Conservation (phyloP, 2,113 vertebrate species). For the Pterophyllum scalare region DNA sequence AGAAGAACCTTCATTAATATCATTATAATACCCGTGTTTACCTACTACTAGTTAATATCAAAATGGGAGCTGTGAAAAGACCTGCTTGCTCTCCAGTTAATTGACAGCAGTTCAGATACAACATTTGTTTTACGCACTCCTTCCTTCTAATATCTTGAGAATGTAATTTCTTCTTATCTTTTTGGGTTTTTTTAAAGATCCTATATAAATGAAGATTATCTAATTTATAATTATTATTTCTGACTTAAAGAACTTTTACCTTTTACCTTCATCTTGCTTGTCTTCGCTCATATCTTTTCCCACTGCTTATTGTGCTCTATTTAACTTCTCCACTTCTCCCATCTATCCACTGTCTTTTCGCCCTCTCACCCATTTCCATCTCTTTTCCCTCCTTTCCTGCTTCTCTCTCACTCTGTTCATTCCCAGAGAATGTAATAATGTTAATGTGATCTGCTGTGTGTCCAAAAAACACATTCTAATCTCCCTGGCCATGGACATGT, state of each 20-base stretch:
- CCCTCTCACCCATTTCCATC: conserved; percentile 20
- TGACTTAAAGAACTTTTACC: background rate
- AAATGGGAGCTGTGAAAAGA: no score
- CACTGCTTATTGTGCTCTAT: conserved; percentile 9
- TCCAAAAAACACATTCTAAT: conserved; percentile 73
- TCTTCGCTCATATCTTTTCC: background rate
- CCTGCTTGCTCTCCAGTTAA: background rate
- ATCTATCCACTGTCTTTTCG: background rate
- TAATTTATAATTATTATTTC: background rate
- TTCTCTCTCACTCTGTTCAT: conserved; percentile 7
- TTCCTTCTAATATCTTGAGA: background rate
- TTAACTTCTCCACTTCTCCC: background rate
- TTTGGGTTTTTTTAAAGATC: background rate
- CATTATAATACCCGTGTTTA: no score
- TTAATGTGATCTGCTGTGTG: conserved; percentile 69
- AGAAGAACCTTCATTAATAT: no score
- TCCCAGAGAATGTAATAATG: conserved; percentile 60
- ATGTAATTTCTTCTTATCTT: background rate
- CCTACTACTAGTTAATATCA: no score
- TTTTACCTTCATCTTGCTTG: background rate
- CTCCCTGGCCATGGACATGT: conserved; percentile 48
- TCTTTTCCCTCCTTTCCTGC: background rate
- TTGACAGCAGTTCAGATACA: background rate
- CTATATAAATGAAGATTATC: no score
- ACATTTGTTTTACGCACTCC: background rate